These are phyloP conservation scores for Polymixis lichenea DNA, from an alignment of 2,888 invertebrate species.

Conservation along the genomic window DNA sequence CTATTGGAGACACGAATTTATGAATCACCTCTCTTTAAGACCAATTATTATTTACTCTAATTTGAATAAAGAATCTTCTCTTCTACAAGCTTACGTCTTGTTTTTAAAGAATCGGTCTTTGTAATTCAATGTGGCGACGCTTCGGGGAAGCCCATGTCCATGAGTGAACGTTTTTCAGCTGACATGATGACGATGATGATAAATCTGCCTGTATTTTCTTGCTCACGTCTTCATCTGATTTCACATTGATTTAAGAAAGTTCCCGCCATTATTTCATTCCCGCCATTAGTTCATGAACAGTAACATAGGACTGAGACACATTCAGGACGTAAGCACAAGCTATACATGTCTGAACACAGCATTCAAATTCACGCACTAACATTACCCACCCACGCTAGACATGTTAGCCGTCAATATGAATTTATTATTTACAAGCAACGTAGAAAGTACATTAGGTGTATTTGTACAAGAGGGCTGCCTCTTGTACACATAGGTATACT, in stretches of 20 bases:
- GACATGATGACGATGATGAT: no score
- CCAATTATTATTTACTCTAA: not conserved
- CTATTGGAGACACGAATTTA: not conserved
- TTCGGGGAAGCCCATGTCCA: no score
- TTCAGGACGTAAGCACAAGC: not conserved
- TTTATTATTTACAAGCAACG: constrained; percentile 40
- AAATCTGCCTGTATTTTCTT: no score
- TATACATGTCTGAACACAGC: not conserved
- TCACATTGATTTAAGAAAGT: not conserved
- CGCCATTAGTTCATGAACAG: not conserved
- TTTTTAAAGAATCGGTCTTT: no score
- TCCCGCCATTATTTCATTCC: not conserved
- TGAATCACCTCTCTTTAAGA: not conserved
- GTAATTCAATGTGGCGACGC: no score
- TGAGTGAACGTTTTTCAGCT: no score
- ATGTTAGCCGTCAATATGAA: constrained; percentile 19
- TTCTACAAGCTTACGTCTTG: no score
- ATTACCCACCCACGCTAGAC: constrained; percentile 24
- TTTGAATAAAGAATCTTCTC: not conserved
- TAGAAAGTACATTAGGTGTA: constrained; percentile 14
- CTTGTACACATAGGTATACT: no score
- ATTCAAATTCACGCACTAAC: constrained; percentile 15
- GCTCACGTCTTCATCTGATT: not conserved
- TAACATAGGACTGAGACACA: not conserved
- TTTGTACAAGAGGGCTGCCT: not conserved